These are phyloP conservation scores for Drosophila pseudoananassae DNA, from an alignment of 1,140 invertebrate genomes.

Conservation along the genomic window DNA sequence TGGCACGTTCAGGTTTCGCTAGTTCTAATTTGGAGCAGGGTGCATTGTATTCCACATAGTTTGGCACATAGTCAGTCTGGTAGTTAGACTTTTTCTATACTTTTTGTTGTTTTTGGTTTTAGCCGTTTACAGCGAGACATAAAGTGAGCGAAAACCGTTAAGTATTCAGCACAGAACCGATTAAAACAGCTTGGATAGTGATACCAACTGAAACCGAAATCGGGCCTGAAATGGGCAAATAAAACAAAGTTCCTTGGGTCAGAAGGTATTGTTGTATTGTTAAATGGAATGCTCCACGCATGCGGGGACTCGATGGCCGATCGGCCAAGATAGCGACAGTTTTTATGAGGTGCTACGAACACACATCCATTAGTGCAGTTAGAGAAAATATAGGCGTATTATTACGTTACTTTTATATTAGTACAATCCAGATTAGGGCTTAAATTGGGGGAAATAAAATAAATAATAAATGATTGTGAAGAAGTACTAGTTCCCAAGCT, in stretches of 20 bases:
- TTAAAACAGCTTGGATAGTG: slow-evolving; percentile 19
- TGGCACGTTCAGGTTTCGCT: slow-evolving; percentile 31
- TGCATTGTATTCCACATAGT: slow-evolving; percentile 17
- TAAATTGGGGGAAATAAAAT: no score
- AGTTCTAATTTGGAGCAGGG: slow-evolving; percentile 30
- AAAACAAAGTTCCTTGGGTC: slow-evolving; percentile 52
- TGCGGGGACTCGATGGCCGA: slow-evolving; percentile 39
- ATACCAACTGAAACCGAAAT: slow-evolving; percentile 55
- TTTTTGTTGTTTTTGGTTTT: slow-evolving; percentile 6
- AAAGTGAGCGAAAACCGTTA: slow-evolving; percentile 44
- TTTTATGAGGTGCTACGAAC: slow-evolving; percentile 50
- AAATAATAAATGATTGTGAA: no score
- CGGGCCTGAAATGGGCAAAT: slow-evolving; percentile 44
- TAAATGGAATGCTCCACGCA: slow-evolving; percentile 39
- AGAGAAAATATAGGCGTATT: slow-evolving; percentile 5
- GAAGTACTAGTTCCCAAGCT: no score
- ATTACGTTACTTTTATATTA: no score
- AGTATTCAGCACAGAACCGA: slow-evolving; percentile 55
- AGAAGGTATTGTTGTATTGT: slow-evolving; percentile 20
- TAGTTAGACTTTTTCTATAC: neutral
- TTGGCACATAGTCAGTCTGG: slow-evolving; percentile 5
- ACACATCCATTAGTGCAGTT: slow-evolving; percentile 6
- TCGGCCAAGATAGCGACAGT: slow-evolving; percentile 50
- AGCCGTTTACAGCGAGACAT: slow-evolving; percentile 13
- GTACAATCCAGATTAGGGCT: no score